A percentile compares a stretch with the other conserved stretches of the same genome.
Evolutionary conservation across 1,140 invertebrate species (phyloP).

Genomic region (Hypsibius dujardini): DNA sequence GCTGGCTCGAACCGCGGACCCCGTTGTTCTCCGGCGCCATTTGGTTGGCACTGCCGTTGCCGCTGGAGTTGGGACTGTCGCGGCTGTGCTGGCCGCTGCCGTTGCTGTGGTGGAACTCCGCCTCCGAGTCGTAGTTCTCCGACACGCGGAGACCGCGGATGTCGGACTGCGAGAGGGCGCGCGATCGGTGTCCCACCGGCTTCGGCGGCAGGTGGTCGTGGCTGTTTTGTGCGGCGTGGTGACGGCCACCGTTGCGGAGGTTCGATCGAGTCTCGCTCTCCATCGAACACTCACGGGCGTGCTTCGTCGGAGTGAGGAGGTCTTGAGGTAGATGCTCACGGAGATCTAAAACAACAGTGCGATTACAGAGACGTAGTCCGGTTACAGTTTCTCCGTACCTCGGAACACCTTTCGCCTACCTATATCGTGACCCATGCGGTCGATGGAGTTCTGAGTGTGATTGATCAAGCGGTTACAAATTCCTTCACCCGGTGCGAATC

Average conservation of each 20-base stretch:
- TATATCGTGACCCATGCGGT: slow-evolving; percentile 36
- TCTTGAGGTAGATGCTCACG: slow-evolving; percentile 4
- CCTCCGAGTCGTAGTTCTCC: slow-evolving; percentile 12
- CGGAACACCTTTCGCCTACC: too few species aligned
- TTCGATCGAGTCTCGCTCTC: slow-evolving; percentile 13
- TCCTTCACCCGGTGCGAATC: slow-evolving; percentile 53
- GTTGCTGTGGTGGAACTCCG: slow-evolving; percentile 27
- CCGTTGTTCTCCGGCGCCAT: not conserved
- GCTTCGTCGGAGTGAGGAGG: not conserved
- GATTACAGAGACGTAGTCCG: too few species aligned
- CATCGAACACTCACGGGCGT: not conserved
- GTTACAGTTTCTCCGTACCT: too few species aligned
- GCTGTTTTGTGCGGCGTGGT: too few species aligned
- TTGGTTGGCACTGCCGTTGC: not conserved
- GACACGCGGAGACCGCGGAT: slow-evolving; percentile 7
- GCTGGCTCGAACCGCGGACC: slow-evolving; percentile 22
- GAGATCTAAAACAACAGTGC: too few species aligned
- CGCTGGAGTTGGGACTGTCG: slow-evolving; percentile 14
- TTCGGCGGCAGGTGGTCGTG: not conserved
- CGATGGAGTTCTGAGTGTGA: slow-evolving; percentile 65
- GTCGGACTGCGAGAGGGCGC: slow-evolving; percentile 13
- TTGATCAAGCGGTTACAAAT: slow-evolving; percentile 59
- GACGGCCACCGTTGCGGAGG: not conserved
- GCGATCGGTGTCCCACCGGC: not conserved
- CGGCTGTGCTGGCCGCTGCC: slow-evolving; percentile 33